Percentiles rank a stretch among this genome's conserved stretches.
These are phyloP conservation scores for Pristionchus arcanus DNA, from an alignment of 2,888 invertebrate genomes.

Conservation along the genomic window DNA sequence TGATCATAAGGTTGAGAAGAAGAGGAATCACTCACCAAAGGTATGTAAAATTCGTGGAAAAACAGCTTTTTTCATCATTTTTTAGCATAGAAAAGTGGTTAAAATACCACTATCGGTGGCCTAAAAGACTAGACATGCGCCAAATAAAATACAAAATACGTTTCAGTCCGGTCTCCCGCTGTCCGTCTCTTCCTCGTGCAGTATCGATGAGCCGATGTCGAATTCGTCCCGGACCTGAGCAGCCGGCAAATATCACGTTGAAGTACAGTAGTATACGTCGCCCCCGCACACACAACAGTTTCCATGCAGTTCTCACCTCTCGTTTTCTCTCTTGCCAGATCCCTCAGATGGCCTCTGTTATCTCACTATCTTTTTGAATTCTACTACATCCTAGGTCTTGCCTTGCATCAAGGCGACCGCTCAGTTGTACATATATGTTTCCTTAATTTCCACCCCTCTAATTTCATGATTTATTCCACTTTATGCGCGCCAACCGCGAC, in stretches of 20 bases:
- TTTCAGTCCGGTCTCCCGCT: neutral
- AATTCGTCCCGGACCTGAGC: neutral
- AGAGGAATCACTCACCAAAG: neutral
- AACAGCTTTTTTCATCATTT: no score
- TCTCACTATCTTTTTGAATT: neutral
- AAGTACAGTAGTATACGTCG: neutral
- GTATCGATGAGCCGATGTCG: neutral
- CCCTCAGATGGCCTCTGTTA: slow-evolving; percentile 12
- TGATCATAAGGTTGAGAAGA: neutral
- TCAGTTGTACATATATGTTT: slow-evolving; percentile 15
- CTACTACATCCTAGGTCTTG: neutral
- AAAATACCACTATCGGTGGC: no score
- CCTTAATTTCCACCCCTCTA: neutral
- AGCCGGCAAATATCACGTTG: neutral
- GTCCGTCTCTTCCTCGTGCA: neutral
- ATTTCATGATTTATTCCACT: neutral
- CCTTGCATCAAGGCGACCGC: neutral
- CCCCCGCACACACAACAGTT: neutral
- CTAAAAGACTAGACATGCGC: no score
- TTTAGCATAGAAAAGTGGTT: neutral
- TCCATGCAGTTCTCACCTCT: slow-evolving; percentile 5
- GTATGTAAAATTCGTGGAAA: neutral
- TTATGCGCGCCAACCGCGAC: neutral
- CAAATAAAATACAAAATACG: no score
- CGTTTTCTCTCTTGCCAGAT: neutral